Conservation (phyloP, 2,797 vertebrate species). For the Margarornis squamiger region DNA sequence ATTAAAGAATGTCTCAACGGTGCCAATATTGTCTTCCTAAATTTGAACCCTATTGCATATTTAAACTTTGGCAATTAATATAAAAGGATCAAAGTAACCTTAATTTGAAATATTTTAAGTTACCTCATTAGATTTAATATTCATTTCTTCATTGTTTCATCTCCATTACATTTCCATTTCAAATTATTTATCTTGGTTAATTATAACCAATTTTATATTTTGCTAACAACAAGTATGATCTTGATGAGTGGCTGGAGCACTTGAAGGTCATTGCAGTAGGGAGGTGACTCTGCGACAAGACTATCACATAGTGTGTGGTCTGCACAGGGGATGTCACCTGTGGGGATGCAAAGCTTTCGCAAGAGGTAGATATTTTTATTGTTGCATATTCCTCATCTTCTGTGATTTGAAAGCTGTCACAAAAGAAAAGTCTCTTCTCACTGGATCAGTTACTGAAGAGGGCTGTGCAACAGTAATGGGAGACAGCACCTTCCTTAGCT, state of each 20-base stretch:
- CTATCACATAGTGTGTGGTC: accelerated
- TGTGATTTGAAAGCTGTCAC: background rate
- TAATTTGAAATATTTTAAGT: background rate
- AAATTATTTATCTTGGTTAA: background rate
- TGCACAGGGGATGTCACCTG: background rate
- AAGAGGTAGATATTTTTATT: background rate
- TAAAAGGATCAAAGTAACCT: background rate
- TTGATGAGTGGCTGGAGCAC: background rate
- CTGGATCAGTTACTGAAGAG: background rate
- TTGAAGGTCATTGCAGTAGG: background rate
- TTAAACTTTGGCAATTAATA: background rate
- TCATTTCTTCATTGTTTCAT: constrained; percentile 1
- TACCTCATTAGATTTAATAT: background rate
- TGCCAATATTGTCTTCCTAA: background rate
- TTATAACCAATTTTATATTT: background rate
- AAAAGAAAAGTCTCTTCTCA: background rate
- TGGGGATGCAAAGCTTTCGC: background rate
- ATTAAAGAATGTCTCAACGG: background rate
- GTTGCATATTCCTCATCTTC: background rate
- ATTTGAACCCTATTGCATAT: background rate
- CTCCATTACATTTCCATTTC: constrained; percentile 33
- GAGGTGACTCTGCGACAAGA: background rate
- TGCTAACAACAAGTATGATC: background rate
- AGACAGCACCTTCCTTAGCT: background rate
- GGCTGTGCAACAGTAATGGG: background rate